A percentile compares a stretch with the other conserved stretches of the same genome.
phyloP scores from a whole-genome alignment of 1,140 invertebrate genomes.

The Heliothis subflexa region DNA sequence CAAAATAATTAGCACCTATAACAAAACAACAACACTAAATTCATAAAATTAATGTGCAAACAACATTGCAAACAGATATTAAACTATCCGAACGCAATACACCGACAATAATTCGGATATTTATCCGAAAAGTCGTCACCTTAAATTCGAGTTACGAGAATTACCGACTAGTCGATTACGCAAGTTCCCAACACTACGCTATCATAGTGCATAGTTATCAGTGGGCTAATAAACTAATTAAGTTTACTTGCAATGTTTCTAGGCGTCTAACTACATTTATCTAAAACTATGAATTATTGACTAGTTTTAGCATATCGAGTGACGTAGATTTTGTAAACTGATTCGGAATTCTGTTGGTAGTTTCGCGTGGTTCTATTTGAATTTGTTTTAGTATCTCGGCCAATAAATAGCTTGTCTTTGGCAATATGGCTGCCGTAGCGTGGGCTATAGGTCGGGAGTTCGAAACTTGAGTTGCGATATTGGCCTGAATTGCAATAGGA shows the following conservation, averaged over 20 bases:
- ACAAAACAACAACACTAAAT: conserved; percentile 5
- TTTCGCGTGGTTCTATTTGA: conserved; percentile 4
- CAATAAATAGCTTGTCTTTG: conserved; percentile 16
- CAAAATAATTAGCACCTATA: conserved; percentile 12
- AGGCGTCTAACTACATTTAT: conserved; percentile 19
- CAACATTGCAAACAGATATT: conserved; percentile 14
- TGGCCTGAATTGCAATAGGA: neutral
- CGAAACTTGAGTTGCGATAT: conserved; percentile 9
- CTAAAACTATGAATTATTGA: conserved; percentile 25
- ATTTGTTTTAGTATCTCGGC: conserved; percentile 21
- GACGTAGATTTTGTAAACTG: conserved; percentile 27
- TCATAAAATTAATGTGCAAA: conserved; percentile 21
- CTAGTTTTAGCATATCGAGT: conserved; percentile 7
- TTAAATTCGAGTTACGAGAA: conserved; percentile 11
- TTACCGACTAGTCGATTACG: neutral
- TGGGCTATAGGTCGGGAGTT: conserved; percentile 22
- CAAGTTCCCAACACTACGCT: conserved; percentile 22
- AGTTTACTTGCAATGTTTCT: conserved; percentile 13
- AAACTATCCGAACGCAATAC: neutral
- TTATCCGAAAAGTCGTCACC: conserved; percentile 23
- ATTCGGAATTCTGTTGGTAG: conserved; percentile 22
- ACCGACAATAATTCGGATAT: conserved; percentile 18
- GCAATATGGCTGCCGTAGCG: neutral
- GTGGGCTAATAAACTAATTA: conserved; percentile 39
- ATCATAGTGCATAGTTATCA: conserved; percentile 25